A percentile compares a stretch with the other conserved stretches of the same genome.
phyloP scores from a whole-genome alignment of 1,140 invertebrate species.

The Drosophila lowei region DNA sequence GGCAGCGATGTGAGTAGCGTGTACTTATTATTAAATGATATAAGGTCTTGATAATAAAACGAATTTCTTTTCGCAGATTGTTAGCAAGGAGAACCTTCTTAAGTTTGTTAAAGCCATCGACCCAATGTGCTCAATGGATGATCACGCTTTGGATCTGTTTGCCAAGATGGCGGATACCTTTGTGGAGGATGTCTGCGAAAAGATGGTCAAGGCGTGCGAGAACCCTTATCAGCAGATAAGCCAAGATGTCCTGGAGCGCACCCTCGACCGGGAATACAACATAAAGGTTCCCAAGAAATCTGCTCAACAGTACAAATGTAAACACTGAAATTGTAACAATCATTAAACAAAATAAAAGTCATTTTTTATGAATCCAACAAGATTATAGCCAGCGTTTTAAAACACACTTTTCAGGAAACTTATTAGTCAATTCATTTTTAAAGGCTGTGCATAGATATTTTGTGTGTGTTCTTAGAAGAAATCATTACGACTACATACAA shows the following conservation, averaged over 20 bases:
- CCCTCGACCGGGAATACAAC: conserved; percentile 54
- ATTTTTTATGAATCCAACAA: no score
- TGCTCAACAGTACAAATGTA: background rate
- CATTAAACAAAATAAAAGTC: background rate
- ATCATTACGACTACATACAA: no score
- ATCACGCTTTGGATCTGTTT: conserved; percentile 47
- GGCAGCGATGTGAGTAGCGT: conserved; percentile 35
- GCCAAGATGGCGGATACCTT: conserved; percentile 43
- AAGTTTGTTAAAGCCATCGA: conserved; percentile 45
- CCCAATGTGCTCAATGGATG: conserved; percentile 28
- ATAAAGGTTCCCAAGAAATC: conserved; percentile 45
- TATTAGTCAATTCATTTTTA: no score
- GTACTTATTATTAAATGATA: background rate
- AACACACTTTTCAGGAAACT: no score
- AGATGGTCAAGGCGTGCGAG: conserved; percentile 38
- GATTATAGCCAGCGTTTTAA: no score
- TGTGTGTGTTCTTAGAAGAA: no score
- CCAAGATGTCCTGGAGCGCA: conserved; percentile 44
- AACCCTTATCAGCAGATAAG: conserved; percentile 17
- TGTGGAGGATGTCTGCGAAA: conserved; percentile 32
- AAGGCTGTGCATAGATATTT: no score
- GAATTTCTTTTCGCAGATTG: conserved; percentile 16
- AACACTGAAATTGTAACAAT: background rate
- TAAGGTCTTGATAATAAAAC: no score
- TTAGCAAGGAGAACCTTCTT: conserved; percentile 28